phyloP scores from a whole-genome alignment of 2,113 vertebrate species.

The Anoplopoma fimbria region DNA sequence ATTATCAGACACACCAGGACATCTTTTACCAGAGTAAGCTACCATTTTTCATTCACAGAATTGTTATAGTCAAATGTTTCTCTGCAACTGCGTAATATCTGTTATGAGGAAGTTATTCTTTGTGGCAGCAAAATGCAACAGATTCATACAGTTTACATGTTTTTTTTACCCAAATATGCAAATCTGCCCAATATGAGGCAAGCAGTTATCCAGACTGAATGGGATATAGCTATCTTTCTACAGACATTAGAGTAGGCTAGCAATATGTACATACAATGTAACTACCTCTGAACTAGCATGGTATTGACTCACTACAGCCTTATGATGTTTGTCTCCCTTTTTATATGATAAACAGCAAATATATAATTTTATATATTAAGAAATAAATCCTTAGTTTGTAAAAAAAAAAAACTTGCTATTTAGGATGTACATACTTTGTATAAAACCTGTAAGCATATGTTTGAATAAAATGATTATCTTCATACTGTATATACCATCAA shows the following conservation, averaged over 20 bases:
- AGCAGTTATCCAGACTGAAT: conserved; percentile 50
- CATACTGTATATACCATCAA: conserved; percentile 58
- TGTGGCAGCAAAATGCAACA: conserved; percentile 32
- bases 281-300: conserved; percentile 88
- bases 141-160: conserved; percentile 66
- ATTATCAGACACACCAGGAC: conserved; percentile 42
- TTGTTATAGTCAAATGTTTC: conserved; percentile 28
- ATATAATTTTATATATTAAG: conserved; percentile 81
- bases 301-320: conserved; percentile 77
- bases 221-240: conserved; percentile 68
- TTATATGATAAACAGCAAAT: conserved; percentile 82
- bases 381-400: conserved; percentile 82
- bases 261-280: conserved; percentile 83
- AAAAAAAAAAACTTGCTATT: conserved; percentile 74
- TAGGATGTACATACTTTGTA: conserved; percentile 88
- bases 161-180: conserved; percentile 51
- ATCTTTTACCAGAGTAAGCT: conserved; percentile 67
- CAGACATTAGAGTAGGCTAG: conserved; percentile 77
- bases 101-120: conserved; percentile 26
- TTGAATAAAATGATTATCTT: conserved; percentile 84
- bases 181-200: conserved; percentile 39
- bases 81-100: conserved; percentile 38
- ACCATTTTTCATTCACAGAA: conserved; percentile 48
- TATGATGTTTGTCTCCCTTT: conserved; percentile 78
- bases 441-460: conserved; percentile 79